These are phyloP conservation scores for Anoura caudifer DNA, from an alignment of 2,113 vertebrate species.

Conservation along the genomic window DNA sequence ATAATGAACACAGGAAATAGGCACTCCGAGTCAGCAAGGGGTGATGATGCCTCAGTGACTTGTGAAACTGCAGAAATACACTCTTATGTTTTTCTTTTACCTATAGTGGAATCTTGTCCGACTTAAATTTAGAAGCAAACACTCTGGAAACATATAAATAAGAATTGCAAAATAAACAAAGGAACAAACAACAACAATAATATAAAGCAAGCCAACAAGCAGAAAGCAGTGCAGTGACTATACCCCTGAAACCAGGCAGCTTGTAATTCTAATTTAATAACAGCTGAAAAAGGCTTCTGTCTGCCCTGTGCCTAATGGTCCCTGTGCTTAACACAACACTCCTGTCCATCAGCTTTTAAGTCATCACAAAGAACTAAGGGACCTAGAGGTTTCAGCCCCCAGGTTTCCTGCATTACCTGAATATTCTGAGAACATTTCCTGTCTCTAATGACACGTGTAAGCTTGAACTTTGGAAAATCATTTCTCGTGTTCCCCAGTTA, in stretches of 20 bases:
- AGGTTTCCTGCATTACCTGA: not conserved
- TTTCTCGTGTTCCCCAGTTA: not conserved
- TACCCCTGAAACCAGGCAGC: not conserved
- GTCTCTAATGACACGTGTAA: not conserved
- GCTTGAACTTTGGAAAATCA: not conserved
- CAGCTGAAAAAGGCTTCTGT: not conserved
- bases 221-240: not conserved
- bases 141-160: not conserved
- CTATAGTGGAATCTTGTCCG: not conserved
- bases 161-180: not conserved
- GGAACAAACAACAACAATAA: not conserved
- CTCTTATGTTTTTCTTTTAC: not conserved
- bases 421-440: constrained; percentile 6
- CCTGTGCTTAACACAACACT: not conserved
- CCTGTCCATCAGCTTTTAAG: not conserved
- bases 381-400: not conserved
- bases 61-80: not conserved
- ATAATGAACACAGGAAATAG: not conserved
- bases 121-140: constrained; percentile 27
- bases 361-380: not conserved
- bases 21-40: not conserved
- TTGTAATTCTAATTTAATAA: not conserved
- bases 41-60: not conserved
- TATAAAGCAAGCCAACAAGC: not conserved
- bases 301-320: not conserved